These are phyloP conservation scores for Urosaurus nigricauda DNA, from an alignment of 2,797 vertebrate species.

Conservation along the genomic window DNA sequence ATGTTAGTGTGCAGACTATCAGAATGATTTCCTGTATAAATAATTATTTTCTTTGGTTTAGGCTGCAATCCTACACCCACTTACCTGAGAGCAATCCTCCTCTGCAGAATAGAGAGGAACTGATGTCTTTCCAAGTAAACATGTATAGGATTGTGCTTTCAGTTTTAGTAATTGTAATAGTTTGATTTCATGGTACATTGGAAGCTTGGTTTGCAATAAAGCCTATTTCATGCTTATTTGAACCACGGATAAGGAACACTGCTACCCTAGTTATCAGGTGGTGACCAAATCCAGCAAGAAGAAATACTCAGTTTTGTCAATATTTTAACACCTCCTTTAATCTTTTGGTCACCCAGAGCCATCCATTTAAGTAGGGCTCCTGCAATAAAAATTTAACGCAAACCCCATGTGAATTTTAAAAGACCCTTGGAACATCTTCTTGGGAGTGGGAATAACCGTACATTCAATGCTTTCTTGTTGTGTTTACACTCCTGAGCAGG, in stretches of 20 bases:
- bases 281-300: background rate
- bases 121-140: background rate
- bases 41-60: background rate
- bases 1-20: background rate
- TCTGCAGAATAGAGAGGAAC: too few species aligned
- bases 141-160: background rate
- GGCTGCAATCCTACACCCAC: background rate
- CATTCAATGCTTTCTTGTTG: slow-evolving; percentile 27
- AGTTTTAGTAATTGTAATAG: background rate
- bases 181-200: slow-evolving; percentile 6
- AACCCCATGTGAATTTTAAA: slow-evolving; percentile 24
- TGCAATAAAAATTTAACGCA: slow-evolving; percentile 29
- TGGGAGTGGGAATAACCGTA: background rate
- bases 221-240: background rate
- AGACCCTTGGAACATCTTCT: background rate
- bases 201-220: background rate
- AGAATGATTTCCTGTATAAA: background rate
- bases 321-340: background rate
- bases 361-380: slow-evolving; percentile 9
- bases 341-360: background rate
- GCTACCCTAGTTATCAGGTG: background rate
- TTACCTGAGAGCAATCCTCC: background rate
- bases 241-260: background rate
- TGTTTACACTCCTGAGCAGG: slow-evolving; percentile 28
- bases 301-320: background rate